Conservation (phyloP, 2,113 vertebrate species). For the Hypanus sabinus region DNA sequence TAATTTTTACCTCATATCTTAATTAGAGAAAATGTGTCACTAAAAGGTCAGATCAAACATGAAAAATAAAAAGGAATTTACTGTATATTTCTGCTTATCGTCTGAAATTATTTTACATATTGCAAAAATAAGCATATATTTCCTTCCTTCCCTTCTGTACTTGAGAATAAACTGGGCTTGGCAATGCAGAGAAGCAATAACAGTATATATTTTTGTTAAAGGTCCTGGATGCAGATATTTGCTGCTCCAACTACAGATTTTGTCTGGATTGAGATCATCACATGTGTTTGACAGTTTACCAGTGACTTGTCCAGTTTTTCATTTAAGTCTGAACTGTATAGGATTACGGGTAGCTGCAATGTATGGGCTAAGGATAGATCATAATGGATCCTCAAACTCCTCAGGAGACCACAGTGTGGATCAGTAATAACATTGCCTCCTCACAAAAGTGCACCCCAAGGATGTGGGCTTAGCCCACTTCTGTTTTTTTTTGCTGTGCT, state of each 20-base stretch:
- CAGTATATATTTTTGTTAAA: background rate
- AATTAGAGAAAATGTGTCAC: background rate
- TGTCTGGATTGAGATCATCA: background rate
- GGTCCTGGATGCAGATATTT: background rate
- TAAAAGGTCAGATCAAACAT: background rate
- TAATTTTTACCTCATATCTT: conserved; percentile 8
- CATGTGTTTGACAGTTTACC: background rate
- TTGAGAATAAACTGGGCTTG: background rate
- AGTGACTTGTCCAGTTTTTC: background rate
- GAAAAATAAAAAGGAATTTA: conserved; percentile 24
- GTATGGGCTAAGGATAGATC: background rate
- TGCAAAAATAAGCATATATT: background rate
- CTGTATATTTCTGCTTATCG: background rate
- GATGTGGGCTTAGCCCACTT: no score
- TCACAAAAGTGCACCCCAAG: no score
- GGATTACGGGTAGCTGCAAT: background rate
- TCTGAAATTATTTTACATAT: background rate
- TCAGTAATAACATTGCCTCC: no score
- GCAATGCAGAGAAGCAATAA: background rate
- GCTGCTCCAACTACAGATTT: background rate
- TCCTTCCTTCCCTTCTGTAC: background rate
- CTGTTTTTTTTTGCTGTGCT: no score
- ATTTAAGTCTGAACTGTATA: background rate
- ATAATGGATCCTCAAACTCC: background rate
- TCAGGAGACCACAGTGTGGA: no score